Evolutionary conservation across 2,113 vertebrate species (phyloP), one percentile per base, ranked within the genome.

Genomic region (Lepisosteus oculatus): DNA sequence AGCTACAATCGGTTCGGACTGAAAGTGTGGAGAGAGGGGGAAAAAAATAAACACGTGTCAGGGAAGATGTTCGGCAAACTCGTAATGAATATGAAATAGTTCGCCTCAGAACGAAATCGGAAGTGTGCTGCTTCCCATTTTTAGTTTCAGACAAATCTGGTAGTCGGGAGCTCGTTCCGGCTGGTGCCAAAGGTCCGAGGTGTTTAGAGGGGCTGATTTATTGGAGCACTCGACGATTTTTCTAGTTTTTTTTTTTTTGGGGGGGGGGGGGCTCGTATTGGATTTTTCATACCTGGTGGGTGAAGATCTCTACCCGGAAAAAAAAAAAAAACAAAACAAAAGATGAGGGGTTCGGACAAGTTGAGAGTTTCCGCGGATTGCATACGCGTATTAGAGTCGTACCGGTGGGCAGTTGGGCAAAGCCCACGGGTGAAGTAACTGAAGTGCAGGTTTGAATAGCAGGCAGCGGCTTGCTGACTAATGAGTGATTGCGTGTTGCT

Each of bases 391-490:
- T 51, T 51, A 51, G 1, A 29, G 5, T 51, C 47, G 9, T 6
- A 51, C 1, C 47, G 47, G 47, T 51, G 47, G 47, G 47, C 9
- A 51, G 5, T 77, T 72, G 78, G 82, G 79, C 67, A 76, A 85
- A 77, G 84, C 81, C 77, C 70, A 77, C 78, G 71, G 86, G 80
- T 85, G 80, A 88, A 85, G 83, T 63, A 76, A 81, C 79, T 51
- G 47, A 51, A 51, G 47, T 51, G 77, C 81, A 81, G 84, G 76
- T 79, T 29, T 83, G 81, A 81, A 84, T 82, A 85, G 84, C 85
- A 85, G 80, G 82, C 86, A 87, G 85, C 83, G 83, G 85, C 86
- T 88, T 86, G 86, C 85, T 89, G 88, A 83, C 81, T 88, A 87
- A 1, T 75, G 83, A 86, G 3, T 76, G 82, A 82, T 83, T 78